Conservation (phyloP, 2,888 invertebrate genomes). For the Pammene fasciana region DNA sequence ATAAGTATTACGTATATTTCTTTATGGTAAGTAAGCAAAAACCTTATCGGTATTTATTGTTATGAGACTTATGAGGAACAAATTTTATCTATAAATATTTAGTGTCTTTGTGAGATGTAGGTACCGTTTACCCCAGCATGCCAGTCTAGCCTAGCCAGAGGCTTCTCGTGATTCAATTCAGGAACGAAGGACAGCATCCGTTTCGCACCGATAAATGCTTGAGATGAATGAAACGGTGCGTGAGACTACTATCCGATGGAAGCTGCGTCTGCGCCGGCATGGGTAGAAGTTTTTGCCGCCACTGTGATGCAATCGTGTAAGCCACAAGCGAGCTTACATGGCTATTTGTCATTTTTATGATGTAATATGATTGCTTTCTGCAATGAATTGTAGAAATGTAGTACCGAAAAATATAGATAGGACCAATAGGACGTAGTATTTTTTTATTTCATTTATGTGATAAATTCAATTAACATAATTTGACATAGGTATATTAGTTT, state of each 20-base stretch:
- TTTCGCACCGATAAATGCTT: conserved; percentile 65
- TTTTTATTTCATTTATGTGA: background rate
- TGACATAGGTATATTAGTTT: too few species aligned
- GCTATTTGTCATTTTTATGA: conserved; percentile 76
- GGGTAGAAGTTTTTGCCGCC: conserved; percentile 51
- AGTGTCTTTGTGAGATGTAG: background rate
- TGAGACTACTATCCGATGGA: conserved; percentile 72
- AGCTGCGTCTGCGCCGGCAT: conserved; percentile 44
- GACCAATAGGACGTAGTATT: conserved; percentile 5
- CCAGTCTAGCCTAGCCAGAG: conserved; percentile 17
- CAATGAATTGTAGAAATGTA: conserved; percentile 50
- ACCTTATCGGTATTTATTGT: too few species aligned
- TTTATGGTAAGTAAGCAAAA: too few species aligned
- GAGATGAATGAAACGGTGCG: conserved; percentile 71
- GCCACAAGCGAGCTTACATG: conserved; percentile 66
- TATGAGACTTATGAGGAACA: too few species aligned
- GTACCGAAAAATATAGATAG: conserved; percentile 46
- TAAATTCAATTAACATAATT: too few species aligned
- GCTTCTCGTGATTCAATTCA: conserved; percentile 54
- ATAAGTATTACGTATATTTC: too few species aligned
- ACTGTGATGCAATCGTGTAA: conserved; percentile 59
- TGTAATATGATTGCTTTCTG: conserved; percentile 70
- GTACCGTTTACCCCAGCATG: background rate
- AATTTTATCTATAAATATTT: too few species aligned
- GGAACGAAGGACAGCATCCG: conserved; percentile 65